Conservation (phyloP, 1,140 invertebrate genomes). For the Schlechtendalia chinensis region DNA sequence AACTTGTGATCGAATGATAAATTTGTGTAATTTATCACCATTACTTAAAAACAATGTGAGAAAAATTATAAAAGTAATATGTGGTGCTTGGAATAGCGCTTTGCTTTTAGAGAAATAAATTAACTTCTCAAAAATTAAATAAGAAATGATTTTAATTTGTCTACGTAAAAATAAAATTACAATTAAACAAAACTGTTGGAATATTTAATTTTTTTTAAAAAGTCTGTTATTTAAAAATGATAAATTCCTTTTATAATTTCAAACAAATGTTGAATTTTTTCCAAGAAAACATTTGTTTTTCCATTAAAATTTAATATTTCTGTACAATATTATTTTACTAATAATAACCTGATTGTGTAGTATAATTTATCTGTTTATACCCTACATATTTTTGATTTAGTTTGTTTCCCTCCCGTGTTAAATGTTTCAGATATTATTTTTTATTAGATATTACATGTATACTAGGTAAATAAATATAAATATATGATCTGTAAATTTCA, state of each 20-base stretch:
- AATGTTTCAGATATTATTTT: not conserved
- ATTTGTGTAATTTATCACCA: slow-evolving; percentile 37
- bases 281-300: not conserved
- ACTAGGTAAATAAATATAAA: not conserved
- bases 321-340: no score
- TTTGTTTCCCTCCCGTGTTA: no score
- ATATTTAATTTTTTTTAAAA: not conserved
- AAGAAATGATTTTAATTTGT: not conserved
- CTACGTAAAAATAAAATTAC: not conserved
- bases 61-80: slow-evolving; percentile 29
- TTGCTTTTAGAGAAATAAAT: slow-evolving; percentile 17
- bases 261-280: not conserved
- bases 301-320: not conserved
- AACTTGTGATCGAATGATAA: slow-evolving; percentile 45
- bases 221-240: no score
- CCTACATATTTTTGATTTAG: no score
- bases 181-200: not conserved
- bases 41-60: slow-evolving; percentile 11
- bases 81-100: slow-evolving; percentile 37
- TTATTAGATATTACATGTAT: not conserved
- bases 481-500: not conserved
- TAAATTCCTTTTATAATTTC: no score
- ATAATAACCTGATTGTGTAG: no score
- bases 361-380: no score
- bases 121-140: not conserved